Conservation (phyloP, 2,888 invertebrate genomes). For the Tuberolachnus salignus region DNA sequence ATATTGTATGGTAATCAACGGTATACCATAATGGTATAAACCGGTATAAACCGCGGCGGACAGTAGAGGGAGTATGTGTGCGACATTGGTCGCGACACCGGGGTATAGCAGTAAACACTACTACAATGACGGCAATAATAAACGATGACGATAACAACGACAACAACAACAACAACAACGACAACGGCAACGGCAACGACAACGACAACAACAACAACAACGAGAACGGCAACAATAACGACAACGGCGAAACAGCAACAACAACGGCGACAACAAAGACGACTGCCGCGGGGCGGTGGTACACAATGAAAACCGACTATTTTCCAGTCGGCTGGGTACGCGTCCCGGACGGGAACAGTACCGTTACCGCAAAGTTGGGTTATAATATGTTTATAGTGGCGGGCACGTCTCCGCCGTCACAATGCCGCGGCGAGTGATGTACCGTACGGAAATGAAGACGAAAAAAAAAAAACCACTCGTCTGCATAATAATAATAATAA, state of each 20-base stretch:
- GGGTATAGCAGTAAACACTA: too few species aligned
- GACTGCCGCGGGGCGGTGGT: constrained; percentile 4
- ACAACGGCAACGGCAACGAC: not conserved
- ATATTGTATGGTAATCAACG: too few species aligned
- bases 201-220: not conserved
- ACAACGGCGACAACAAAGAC: not conserved
- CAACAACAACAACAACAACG: not conserved
- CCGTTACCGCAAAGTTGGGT: constrained; percentile 54
- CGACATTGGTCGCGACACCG: too few species aligned
- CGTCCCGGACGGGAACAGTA: constrained; percentile 43
- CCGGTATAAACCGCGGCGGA: too few species aligned
- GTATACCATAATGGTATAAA: too few species aligned
- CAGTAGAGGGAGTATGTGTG: too few species aligned
- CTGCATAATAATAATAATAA: constrained; percentile 7
- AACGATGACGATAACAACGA: not conserved
- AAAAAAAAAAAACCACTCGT: constrained; percentile 12
- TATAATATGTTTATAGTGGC: not conserved
- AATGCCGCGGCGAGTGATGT: not conserved
- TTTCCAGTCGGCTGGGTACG: constrained; percentile 54
- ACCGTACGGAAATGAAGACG: constrained; percentile 46
- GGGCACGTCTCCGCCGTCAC: constrained; percentile 3
- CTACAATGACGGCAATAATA: not conserved
- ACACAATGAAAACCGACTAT: constrained; percentile 47
- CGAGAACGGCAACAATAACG: not conserved
- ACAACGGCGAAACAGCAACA: constrained; percentile 17